These are phyloP conservation scores for Drosophila mauritiana DNA, from an alignment of 1,140 invertebrate genomes.

Conservation along the genomic window DNA sequence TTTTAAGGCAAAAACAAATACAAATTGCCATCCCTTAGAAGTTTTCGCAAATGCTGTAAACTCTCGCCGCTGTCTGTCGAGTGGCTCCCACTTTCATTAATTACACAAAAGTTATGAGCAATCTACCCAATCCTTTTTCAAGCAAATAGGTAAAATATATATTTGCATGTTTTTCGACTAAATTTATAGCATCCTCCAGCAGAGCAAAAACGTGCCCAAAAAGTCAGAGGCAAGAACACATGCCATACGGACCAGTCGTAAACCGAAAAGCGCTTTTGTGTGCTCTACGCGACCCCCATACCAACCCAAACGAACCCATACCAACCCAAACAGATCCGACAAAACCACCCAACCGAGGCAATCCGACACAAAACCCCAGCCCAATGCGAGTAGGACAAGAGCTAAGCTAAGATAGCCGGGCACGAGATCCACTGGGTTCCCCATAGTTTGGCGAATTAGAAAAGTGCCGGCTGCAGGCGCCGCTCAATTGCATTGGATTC, in stretches of 20 bases:
- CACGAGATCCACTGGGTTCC: constrained; percentile 15
- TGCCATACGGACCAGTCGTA: constrained; percentile 25
- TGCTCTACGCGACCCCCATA: constrained; percentile 14
- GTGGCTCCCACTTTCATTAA: too few relatives aligned
- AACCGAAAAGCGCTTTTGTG: constrained; percentile 59
- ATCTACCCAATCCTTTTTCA: background rate
- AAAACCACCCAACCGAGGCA: constrained; percentile 17
- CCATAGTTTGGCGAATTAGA: constrained; percentile 70
- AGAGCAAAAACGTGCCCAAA: constrained; percentile 14
- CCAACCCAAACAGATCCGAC: constrained; percentile 7
- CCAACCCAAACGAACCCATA: background rate
- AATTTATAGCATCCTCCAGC: background rate
- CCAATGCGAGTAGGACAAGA: constrained; percentile 30
- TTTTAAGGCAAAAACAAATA: too few relatives aligned
- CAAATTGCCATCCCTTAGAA: too few relatives aligned
- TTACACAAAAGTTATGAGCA: too few relatives aligned
- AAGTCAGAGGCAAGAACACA: constrained; percentile 7
- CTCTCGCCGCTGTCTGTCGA: too few relatives aligned
- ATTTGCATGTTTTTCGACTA: background rate
- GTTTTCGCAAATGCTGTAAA: too few relatives aligned
- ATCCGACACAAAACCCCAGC: constrained; percentile 27
- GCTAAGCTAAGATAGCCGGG: constrained; percentile 11
- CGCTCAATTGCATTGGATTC: constrained; percentile 60
- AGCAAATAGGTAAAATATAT: background rate
- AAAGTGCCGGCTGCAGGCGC: constrained; percentile 77